Conservation (phyloP, 1,140 invertebrate genomes). For the Nasonia longicornis region DNA sequence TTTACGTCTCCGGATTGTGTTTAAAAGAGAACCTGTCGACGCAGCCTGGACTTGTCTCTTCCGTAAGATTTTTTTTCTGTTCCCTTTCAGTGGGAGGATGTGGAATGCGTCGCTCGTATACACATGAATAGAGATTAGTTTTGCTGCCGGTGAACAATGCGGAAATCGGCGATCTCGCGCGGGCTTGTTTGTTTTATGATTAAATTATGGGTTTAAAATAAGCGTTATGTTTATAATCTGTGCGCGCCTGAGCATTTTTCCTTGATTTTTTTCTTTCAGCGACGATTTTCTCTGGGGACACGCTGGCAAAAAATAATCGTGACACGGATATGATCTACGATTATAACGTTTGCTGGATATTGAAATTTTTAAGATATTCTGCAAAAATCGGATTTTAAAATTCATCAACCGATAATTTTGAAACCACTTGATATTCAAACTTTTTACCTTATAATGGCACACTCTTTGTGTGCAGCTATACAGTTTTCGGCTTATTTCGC, state of each 20-base stretch:
- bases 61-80: slow-evolving; percentile 10
- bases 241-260: not conserved
- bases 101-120: not conserved
- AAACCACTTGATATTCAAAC: too few relatives aligned
- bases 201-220: not conserved
- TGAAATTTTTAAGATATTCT: too few relatives aligned
- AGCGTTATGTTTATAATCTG: too few relatives aligned
- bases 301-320: not conserved
- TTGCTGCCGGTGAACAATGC: not conserved
- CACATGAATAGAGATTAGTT: slow-evolving; percentile 4
- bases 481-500: not conserved
- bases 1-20: slow-evolving; percentile 11
- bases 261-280: not conserved
- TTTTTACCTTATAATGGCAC: too few relatives aligned
- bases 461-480: too few relatives aligned
- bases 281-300: not conserved
- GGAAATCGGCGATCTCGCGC: not conserved
- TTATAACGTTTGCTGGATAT: too few relatives aligned
- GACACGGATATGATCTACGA: too few relatives aligned
- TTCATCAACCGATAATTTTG: too few relatives aligned
- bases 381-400: too few relatives aligned
- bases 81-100: not conserved
- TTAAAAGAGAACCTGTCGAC: not conserved
- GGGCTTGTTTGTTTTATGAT: slow-evolving; percentile 6
- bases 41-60: not conserved